Evolutionary conservation across 2,888 invertebrate species (phyloP).

Genomic region (Parnassius apollo): DNA sequence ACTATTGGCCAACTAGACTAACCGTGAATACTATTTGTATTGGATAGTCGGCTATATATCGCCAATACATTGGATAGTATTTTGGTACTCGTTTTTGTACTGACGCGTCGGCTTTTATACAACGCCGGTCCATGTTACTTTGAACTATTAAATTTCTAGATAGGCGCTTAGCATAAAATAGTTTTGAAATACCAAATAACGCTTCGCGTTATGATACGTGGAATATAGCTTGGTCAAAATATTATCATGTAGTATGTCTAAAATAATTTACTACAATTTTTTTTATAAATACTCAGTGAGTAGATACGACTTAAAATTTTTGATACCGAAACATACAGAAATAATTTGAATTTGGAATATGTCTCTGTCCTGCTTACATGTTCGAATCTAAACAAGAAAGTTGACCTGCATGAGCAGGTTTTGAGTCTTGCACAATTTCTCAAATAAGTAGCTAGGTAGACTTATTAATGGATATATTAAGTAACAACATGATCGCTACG

Average conservation of each 20-base stretch:
- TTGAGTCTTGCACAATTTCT: conserved; percentile 72
- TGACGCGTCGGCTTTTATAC: conserved; percentile 57
- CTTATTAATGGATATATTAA: conserved; percentile 56
- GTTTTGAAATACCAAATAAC: conserved; percentile 36
- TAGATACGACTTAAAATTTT: conserved; percentile 11
- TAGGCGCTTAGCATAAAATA: conserved; percentile 67
- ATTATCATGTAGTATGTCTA: conserved; percentile 49
- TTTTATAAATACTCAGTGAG: conserved; percentile 40
- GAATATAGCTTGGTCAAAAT: conserved; percentile 53
- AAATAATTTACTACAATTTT: conserved; percentile 42
- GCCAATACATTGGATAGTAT: conserved; percentile 57
- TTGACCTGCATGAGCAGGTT: conserved; percentile 30
- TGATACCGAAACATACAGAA: conserved; percentile 13
- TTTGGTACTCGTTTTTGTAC: conserved; percentile 77
- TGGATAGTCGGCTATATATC: conserved; percentile 34
- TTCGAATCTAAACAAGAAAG: conserved; percentile 4
- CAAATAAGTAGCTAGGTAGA: conserved; percentile 69
- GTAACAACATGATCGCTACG: conserved; percentile 41
- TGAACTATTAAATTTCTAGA: conserved; percentile 54
- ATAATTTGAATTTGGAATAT: conserved; percentile 9
- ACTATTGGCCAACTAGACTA: conserved; percentile 7
- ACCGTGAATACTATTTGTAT: conserved; percentile 3
- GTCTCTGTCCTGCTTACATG: conserved; percentile 28
- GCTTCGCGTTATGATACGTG: too few relatives aligned
- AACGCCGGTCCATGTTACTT: conserved; percentile 70